A percentile compares a stretch with the other conserved stretches of the same genome.
Evolutionary conservation across 2,888 invertebrate species (phyloP).

Genomic region (Drosophila percnosoma): DNA sequence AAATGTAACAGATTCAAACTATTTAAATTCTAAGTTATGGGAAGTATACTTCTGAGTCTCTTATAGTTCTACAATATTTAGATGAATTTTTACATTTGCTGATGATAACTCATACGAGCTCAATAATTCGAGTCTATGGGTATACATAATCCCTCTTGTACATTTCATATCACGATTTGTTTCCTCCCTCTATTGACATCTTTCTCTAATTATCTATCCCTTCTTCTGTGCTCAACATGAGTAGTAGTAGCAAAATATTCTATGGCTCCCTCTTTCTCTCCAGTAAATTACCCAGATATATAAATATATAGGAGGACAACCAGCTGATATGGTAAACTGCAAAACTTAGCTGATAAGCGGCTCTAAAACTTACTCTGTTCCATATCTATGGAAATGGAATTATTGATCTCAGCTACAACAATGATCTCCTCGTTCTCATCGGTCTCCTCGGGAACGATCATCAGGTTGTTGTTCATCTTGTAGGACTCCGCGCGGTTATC

Average conservation of each 20-base stretch:
- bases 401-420: slow-evolving; percentile 66
- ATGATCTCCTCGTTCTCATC: slow-evolving; percentile 75
- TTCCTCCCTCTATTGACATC: neutral
- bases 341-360: neutral
- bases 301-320: neutral
- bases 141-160: slow-evolving; percentile 1
- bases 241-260: slow-evolving; percentile 11
- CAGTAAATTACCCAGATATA: neutral
- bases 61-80: neutral
- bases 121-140: neutral
- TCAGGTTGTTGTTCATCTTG: slow-evolving; percentile 69
- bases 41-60: neutral
- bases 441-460: slow-evolving; percentile 76
- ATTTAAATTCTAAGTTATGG: neutral
- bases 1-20: neutral
- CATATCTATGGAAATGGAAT: slow-evolving; percentile 45
- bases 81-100: no score
- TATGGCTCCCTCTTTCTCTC: neutral
- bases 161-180: slow-evolving; percentile 11
- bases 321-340: slow-evolving; percentile 7
- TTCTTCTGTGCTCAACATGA: slow-evolving; percentile 9
- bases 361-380: slow-evolving; percentile 74
- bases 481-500: slow-evolving; percentile 57
- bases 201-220: slow-evolving; percentile 1
- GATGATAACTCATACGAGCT: neutral